Evolutionary conservation across 2,113 vertebrate species (phyloP).

Genomic region (Ptilorrhoa leucosticta): DNA sequence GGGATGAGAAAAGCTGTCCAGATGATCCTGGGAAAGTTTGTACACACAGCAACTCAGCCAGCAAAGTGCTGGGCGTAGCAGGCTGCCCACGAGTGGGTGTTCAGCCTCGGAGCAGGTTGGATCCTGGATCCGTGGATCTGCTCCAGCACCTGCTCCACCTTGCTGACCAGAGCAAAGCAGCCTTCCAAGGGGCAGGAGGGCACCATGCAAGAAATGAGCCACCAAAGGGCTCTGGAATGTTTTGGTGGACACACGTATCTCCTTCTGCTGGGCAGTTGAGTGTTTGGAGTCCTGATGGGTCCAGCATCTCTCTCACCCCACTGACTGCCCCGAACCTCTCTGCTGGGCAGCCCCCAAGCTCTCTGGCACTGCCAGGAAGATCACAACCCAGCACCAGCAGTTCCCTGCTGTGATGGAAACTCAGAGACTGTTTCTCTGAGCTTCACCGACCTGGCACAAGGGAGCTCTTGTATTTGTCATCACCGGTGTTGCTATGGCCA

Average conservation of each 20-base stretch:
- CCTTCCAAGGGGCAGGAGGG: accelerated
- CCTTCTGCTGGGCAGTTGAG: neutral
- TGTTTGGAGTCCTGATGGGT: neutral
- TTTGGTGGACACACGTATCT: neutral
- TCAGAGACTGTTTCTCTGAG: neutral
- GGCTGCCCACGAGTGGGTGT: accelerated
- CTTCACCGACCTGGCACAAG: neutral
- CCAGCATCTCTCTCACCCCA: neutral
- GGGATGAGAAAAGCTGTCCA: conserved; percentile 26
- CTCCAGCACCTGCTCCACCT: neutral
- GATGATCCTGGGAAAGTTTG: conserved; percentile 51
- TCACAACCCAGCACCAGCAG: accelerated
- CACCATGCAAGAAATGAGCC: neutral
- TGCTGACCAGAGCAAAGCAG: neutral
- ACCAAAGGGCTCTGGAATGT: neutral
- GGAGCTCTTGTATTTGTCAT: neutral
- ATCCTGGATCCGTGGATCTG: neutral
- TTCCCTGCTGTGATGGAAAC: neutral
- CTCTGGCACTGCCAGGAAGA: neutral
- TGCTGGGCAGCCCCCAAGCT: neutral
- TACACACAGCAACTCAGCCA: neutral
- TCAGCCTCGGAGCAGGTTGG: neutral
- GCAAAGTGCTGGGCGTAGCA: neutral
- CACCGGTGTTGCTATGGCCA: neutral
- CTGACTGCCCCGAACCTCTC: neutral